Conservation (phyloP, 2,797 vertebrate species). For the Schizothorax lantsangensis region DNA sequence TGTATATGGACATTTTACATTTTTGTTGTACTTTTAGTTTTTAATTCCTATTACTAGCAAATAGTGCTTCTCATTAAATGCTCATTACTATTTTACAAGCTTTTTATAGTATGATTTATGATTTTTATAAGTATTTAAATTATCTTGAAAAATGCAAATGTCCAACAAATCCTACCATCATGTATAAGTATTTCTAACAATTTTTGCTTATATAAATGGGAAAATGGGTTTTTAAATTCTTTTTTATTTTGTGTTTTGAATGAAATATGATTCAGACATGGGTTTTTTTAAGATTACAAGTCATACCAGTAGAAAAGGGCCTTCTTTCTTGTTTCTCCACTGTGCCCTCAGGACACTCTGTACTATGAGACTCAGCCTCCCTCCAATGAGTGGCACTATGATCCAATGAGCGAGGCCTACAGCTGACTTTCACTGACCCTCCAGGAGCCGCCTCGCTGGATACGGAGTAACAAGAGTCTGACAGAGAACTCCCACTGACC, state of each 20-base stretch:
- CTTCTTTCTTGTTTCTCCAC: constrained; percentile 64
- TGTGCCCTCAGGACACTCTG: constrained; percentile 61
- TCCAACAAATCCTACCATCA: background rate
- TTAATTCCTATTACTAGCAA: background rate
- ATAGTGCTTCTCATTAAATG: background rate
- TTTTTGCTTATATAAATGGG: background rate
- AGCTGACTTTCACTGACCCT: constrained; percentile 57
- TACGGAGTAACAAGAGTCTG: constrained; percentile 85
- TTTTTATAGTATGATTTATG: background rate
- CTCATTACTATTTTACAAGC: background rate
- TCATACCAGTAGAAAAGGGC: constrained; percentile 78
- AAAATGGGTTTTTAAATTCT: background rate
- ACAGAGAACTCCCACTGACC: constrained; percentile 85
- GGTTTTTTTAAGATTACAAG: background rate
- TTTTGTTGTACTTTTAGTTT: background rate
- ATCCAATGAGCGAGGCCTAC: constrained; percentile 71
- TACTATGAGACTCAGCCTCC: constrained; percentile 70
- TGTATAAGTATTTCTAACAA: background rate
- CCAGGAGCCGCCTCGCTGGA: constrained; percentile 77
- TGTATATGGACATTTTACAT: background rate
- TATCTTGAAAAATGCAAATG: background rate
- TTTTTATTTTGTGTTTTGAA: background rate
- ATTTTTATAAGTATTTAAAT: background rate
- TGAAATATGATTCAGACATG: background rate
- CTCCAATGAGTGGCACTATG: constrained; percentile 77